Base-by-base conservation (phyloP, 2,113 vertebrate species). In the Paradisaea rubra region DNA sequence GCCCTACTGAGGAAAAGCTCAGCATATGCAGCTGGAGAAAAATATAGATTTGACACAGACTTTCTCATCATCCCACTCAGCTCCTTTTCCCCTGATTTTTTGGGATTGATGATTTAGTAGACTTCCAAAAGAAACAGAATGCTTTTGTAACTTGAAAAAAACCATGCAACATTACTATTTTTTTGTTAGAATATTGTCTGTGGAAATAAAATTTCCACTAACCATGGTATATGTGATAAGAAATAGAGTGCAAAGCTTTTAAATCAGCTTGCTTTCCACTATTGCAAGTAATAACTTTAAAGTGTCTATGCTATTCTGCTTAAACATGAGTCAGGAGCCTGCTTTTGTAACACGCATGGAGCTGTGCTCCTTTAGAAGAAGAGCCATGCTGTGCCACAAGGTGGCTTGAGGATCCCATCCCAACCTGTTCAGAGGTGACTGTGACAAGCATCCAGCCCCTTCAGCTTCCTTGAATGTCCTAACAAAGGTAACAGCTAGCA, bases 251-350 rank as follows among this genome's bases (percentile, higher is more conserved):
- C 71, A 93, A 88, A 80, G 68, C 42, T 81, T 93, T 94, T 88
- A 60, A 95, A 95, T 91, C 68, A 86, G 52, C 85, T 93, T 73
- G 44, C 79, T 57, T 93, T 96, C 71, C 35, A 41, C 76, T 85
- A n/a, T 56, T 83, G 53, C 50, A 89, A 90, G n/a, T 54, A 92
- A 82, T 89, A 84, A 64, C 56, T 89, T 81, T 25, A 61, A 77
- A 45, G 8, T 35, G 11, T 66, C 20, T 87, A 1, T 76, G 56
- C 44, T 66, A 13, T 88, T 86, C 63, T 74, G 44, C n/a, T 76
- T 50, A 77, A 77, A 73, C 33, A n/a, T 33, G 47, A 79, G 49
- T 52, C 53, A 74, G 73, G 65, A 64, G 54, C n/a, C 54, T 74
- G 73, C 37, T 73, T 76, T 73, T 80, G n/a, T 81, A 61, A 89